phyloP scores from a whole-genome alignment of 1,140 invertebrate species.

The Hermetia illucens region DNA sequence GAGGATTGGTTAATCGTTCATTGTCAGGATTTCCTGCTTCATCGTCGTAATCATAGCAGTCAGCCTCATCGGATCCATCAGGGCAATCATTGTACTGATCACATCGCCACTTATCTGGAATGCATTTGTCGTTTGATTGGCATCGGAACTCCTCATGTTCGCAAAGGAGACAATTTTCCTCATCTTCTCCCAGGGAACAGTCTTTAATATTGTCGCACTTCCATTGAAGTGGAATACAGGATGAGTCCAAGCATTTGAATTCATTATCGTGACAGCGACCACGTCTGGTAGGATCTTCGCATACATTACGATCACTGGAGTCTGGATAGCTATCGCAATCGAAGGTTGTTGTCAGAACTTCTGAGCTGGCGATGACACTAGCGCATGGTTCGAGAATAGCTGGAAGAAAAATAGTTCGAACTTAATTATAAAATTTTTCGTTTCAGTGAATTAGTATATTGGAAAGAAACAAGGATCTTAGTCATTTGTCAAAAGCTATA shows the following conservation, averaged over 20 bases:
- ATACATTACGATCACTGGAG: slow-evolving; percentile 29
- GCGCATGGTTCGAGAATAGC: slow-evolving; percentile 44
- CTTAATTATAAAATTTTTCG: too few relatives aligned
- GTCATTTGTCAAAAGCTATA: too few relatives aligned
- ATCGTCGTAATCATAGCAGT: slow-evolving; percentile 29
- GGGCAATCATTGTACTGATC: slow-evolving; percentile 70
- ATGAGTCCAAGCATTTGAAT: slow-evolving; percentile 44
- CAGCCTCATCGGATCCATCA: slow-evolving; percentile 61
- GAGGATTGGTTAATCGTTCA: slow-evolving; percentile 9
- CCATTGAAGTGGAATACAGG: slow-evolving; percentile 45
- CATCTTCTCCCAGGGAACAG: slow-evolving; percentile 48
- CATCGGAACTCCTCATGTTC: slow-evolving; percentile 39
- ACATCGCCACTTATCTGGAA: slow-evolving; percentile 58
- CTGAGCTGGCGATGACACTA: slow-evolving; percentile 37
- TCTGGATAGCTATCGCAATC: slow-evolving; percentile 44
- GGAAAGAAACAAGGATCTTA: too few relatives aligned
- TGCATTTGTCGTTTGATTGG: slow-evolving; percentile 43
- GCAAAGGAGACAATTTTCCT: slow-evolving; percentile 41
- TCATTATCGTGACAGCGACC: slow-evolving; percentile 39
- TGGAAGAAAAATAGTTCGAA: slow-evolving; percentile 17
- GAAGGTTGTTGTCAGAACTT: slow-evolving; percentile 38
- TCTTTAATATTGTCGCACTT: slow-evolving; percentile 49
- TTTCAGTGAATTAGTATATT: too few relatives aligned
- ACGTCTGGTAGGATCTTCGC: slow-evolving; percentile 22
- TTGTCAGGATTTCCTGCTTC: slow-evolving; percentile 12